Evolutionary conservation across 1,140 invertebrate genomes (phyloP).

Genomic region (Anoplolepis gracilipes): DNA sequence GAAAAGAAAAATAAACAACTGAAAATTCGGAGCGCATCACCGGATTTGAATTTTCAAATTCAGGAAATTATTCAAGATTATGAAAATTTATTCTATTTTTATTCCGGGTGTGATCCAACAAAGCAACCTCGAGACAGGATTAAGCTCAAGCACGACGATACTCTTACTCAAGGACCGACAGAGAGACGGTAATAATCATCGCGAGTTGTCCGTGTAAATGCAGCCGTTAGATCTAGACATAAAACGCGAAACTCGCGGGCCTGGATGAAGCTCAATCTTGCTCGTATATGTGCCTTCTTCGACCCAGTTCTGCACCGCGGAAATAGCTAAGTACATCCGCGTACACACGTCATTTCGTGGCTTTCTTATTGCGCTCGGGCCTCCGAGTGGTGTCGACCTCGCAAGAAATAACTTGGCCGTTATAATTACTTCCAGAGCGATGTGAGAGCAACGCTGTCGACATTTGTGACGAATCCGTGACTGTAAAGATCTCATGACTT

Average conservation of each 20-base stretch:
- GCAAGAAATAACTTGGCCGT: slow-evolving; percentile 69
- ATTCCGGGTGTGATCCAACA: slow-evolving; percentile 10
- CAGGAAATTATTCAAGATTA: slow-evolving; percentile 3
- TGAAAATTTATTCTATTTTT: slow-evolving; percentile 38
- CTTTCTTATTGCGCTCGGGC: slow-evolving; percentile 68
- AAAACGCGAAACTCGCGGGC: slow-evolving; percentile 22
- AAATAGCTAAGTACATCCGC: slow-evolving; percentile 73
- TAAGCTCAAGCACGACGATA: slow-evolving; percentile 7
- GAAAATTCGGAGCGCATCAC: neutral
- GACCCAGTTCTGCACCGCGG: slow-evolving; percentile 72
- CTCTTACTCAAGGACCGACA: slow-evolving; percentile 42
- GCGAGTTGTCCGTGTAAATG: slow-evolving; percentile 18
- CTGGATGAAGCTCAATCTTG: slow-evolving; percentile 21
- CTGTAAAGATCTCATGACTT: neutral
- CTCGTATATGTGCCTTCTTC: slow-evolving; percentile 52
- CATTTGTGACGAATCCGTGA: slow-evolving; percentile 24
- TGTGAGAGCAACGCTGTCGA: slow-evolving; percentile 28
- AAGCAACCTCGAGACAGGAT: slow-evolving; percentile 33
- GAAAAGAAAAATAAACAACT: neutral
- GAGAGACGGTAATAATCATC: slow-evolving; percentile 34
- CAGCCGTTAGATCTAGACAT: neutral
- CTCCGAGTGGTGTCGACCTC: slow-evolving; percentile 51
- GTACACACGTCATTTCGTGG: slow-evolving; percentile 40
- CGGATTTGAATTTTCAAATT: neutral
- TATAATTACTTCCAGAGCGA: slow-evolving; percentile 60